Conservation (phyloP, 2,797 vertebrate species). For the Bradypus variegatus region DNA sequence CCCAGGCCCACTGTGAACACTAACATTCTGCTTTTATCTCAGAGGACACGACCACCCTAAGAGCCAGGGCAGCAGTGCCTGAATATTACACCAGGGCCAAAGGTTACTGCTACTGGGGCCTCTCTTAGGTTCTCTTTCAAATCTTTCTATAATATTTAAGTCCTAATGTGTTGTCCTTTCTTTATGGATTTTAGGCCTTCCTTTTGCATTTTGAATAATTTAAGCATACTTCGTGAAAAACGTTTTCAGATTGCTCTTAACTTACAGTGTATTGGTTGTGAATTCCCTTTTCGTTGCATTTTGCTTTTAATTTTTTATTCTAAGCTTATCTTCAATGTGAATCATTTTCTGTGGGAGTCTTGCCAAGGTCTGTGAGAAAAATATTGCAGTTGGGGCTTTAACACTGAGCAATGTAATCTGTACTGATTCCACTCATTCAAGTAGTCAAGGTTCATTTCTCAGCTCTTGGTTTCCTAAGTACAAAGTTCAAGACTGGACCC, state of each 20-base stretch:
- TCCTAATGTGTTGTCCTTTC: background rate
- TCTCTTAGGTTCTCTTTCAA: background rate
- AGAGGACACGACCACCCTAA: background rate
- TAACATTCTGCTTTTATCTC: background rate
- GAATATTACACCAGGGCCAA: background rate
- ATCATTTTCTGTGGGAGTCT: background rate
- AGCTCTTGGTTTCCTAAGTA: background rate
- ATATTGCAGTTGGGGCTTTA: background rate
- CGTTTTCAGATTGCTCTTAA: background rate
- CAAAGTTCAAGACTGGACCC: background rate
- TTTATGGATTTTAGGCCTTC: background rate
- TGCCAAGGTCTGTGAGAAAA: background rate
- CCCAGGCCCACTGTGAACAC: background rate
- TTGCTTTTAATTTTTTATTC: background rate
- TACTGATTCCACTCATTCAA: background rate
- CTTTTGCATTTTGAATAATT: conserved; percentile 11
- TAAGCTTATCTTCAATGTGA: background rate
- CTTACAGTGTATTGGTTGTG: background rate
- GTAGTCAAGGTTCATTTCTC: background rate
- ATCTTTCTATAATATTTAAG: background rate
- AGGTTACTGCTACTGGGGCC: background rate
- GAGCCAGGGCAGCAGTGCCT: background rate
- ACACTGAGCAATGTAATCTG: background rate
- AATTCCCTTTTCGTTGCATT: background rate
- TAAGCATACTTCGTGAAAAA: background rate